Base-by-base conservation (phyloP, 2,888 invertebrate species). In the Plemyria rubiginata region DNA sequence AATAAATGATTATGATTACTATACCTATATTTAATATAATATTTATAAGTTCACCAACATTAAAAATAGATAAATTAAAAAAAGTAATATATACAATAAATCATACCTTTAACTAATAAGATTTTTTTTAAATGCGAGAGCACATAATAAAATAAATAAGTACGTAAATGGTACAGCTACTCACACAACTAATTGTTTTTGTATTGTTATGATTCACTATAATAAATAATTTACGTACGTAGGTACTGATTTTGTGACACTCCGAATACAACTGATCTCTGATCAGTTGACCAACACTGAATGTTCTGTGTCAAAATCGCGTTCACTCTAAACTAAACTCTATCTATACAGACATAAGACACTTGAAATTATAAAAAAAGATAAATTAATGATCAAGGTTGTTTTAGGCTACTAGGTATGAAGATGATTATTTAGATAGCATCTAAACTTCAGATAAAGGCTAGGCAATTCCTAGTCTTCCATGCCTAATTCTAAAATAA, bases 211-310 rank as follows among this genome's bases (percentile, higher is more conserved):
- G 36, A 11, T 43, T 7, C 13, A 43, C 7, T 40, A n/a, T n/a
- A n/a, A 2, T 15, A 8, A 8, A 29, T 32, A 41, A 57, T 16
- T 32, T 50, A 15, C n/a, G 13, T 45, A 53, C 8, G 4, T 15
- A 15, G 22, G 60, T 60, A 45, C 15, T 45, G 50, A 50, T 54
- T 60, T 54, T 54, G 36, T 60, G 54, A 36, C 54, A 50, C 49
- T 60, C 54, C 15, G 50, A 28, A 43, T 55, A 12, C 41, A 50
- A 60, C 54, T 60, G 60, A 60, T 60, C 50, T 22, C 28, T 13
- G 43, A 43, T 28, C 49, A 51, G n/a, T 12, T 46, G 45, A 45
- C 45, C 45, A 45, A 53, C 38, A 40, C 15, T 51, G 22, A 38
- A 54, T 11, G 22, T 32, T 49, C 41, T n/a, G 38, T 36, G 36